phyloP scores from a whole-genome alignment of 2,113 vertebrate species.

The Misgurnus anguillicaudatus region DNA sequence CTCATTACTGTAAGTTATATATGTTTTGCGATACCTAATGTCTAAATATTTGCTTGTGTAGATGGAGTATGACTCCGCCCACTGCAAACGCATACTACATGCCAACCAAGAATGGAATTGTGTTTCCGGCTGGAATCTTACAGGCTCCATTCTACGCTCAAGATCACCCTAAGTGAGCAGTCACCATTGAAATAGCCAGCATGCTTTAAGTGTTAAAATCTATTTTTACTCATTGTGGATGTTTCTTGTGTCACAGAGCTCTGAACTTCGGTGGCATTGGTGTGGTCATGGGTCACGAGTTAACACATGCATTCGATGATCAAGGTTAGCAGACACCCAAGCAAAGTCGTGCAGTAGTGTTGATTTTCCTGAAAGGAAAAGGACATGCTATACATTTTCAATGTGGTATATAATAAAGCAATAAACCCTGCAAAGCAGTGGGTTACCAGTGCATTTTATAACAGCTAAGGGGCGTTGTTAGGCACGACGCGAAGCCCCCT shows the following conservation, averaged over 20 bases:
- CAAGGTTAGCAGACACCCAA: slow-evolving; percentile 81
- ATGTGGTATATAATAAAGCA: no score
- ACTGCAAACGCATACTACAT: slow-evolving; percentile 98
- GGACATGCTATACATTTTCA: no score
- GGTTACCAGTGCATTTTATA: no score
- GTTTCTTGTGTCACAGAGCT: slow-evolving; percentile 73
- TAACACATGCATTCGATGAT: slow-evolving; percentile 97
- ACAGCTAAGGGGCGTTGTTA: no score
- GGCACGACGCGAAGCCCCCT: no score
- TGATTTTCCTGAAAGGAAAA: not conserved
- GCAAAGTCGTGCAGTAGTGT: not conserved
- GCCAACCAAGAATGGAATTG: slow-evolving; percentile 96
- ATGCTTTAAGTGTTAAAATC: not conserved
- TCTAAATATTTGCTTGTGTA: slow-evolving; percentile 54
- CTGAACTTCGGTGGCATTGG: slow-evolving; percentile 97
- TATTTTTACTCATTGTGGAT: not conserved
- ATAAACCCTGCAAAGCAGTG: no score
- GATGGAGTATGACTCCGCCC: slow-evolving; percentile 99
- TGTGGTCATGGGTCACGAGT: slow-evolving; percentile 96
- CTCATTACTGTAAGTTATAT: no score
- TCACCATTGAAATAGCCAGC: slow-evolving; percentile 33
- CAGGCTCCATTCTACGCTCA: slow-evolving; percentile 96
- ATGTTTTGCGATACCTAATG: not conserved
- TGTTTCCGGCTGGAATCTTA: slow-evolving; percentile 95
- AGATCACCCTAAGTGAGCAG: slow-evolving; percentile 91